These are phyloP conservation scores for Enteromius trimaculatus DNA, from an alignment of 2,797 vertebrate genomes.

Conservation along the genomic window DNA sequence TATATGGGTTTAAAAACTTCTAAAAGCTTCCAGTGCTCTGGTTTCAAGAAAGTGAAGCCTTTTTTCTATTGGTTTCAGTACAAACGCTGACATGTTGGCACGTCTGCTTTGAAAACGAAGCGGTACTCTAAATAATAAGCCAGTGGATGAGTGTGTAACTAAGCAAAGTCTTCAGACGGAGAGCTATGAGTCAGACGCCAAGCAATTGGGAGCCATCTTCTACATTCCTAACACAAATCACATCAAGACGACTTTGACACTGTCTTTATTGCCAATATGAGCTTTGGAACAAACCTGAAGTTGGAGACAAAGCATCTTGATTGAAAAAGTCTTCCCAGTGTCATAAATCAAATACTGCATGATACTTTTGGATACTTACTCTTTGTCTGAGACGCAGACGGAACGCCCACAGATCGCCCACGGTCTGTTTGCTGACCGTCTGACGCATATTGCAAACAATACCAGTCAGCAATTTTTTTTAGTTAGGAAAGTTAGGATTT, in stretches of 20 bases:
- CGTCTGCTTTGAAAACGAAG: constrained; percentile 40
- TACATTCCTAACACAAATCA: constrained; percentile 28
- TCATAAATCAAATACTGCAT: constrained; percentile 4
- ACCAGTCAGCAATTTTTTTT: background rate
- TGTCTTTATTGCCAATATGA: constrained; percentile 19
- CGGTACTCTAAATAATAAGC: constrained; percentile 23
- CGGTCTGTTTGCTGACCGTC: background rate
- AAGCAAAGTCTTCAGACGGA: background rate
- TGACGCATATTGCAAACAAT: background rate
- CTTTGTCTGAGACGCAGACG: background rate
- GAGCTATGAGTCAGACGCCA: constrained; percentile 19
- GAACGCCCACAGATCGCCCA: background rate
- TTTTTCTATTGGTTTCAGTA: constrained; percentile 11
- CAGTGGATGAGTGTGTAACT: constrained; percentile 3
- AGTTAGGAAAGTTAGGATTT: background rate
- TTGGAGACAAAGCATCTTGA: constrained; percentile 15
- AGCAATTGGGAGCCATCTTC: constrained; percentile 7
- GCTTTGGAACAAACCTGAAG: constrained; percentile 29
- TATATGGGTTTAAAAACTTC: background rate
- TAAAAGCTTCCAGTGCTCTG: background rate
- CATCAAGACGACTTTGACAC: constrained; percentile 16
- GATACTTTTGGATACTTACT: background rate
- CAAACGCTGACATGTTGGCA: constrained; percentile 18
- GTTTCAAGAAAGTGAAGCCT: background rate
- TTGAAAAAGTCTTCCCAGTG: constrained; percentile 9